phyloP scores from a whole-genome alignment of 2,888 invertebrate genomes.

The Oscheius sp. region DNA sequence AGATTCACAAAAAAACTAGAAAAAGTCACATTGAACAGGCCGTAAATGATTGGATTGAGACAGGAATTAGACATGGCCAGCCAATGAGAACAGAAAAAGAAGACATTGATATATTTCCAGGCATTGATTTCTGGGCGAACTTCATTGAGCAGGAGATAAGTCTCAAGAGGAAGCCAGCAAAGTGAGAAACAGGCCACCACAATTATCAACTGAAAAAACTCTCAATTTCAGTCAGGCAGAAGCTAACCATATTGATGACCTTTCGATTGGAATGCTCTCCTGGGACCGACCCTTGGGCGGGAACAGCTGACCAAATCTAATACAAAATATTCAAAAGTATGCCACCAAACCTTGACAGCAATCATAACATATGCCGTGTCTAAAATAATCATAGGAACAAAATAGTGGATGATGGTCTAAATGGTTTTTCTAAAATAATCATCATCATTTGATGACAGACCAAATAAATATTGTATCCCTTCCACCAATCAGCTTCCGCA shows the following conservation, averaged over 20 bases:
- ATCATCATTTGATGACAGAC: too few relatives aligned
- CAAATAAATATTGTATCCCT: conserved; percentile 73
- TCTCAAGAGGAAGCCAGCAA: conserved; percentile 76
- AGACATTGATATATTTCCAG: conserved; percentile 85
- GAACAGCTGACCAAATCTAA: conserved; percentile 34
- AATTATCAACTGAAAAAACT: conserved; percentile 54
- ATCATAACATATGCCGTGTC: conserved; percentile 86
- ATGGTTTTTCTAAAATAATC: too few relatives aligned
- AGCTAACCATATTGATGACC: conserved; percentile 72
- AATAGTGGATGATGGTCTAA: conserved; percentile 73
- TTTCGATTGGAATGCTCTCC: conserved; percentile 38
- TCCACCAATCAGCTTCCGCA: conserved; percentile 64
- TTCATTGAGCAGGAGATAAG: conserved; percentile 74
- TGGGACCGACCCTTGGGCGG: not conserved
- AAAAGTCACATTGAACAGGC: conserved; percentile 87
- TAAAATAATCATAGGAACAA: conserved; percentile 85
- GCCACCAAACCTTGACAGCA: conserved; percentile 82
- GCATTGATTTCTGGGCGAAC: conserved; percentile 41
- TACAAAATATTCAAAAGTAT: too few relatives aligned
- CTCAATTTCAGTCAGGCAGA: conserved; percentile 43
- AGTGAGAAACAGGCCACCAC: conserved; percentile 76
- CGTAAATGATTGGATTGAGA: conserved; percentile 90
- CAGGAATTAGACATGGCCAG: conserved; percentile 86
- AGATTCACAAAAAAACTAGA: conserved; percentile 8
- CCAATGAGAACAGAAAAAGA: conserved; percentile 87